phyloP scores from a whole-genome alignment of 2,888 invertebrate species.

The Harpagoxenus sublaevis region DNA sequence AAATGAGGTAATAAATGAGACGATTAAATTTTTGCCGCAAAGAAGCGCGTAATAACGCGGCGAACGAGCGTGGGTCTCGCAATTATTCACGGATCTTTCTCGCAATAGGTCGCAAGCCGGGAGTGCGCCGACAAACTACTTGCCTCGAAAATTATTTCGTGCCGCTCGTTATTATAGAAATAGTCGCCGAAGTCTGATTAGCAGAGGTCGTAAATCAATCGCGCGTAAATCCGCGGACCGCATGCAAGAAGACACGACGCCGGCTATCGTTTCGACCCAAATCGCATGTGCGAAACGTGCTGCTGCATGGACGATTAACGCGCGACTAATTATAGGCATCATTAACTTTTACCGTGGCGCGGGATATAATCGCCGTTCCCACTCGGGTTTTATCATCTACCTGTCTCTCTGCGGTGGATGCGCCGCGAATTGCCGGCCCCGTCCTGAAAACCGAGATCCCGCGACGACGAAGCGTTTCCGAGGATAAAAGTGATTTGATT shows the following conservation, averaged over 20 bases:
- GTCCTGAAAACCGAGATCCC: slow-evolving; percentile 49
- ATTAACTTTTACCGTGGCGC: slow-evolving; percentile 72
- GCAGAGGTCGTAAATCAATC: slow-evolving; percentile 62
- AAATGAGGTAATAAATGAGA: slow-evolving; percentile 49
- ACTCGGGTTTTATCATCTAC: slow-evolving; percentile 61
- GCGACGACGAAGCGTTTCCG: slow-evolving; percentile 17
- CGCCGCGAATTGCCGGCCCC: neutral
- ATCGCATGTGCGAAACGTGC: slow-evolving; percentile 7
- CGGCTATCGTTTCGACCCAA: slow-evolving; percentile 49
- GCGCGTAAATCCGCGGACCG: neutral
- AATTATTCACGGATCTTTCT: slow-evolving; percentile 48
- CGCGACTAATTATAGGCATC: slow-evolving; percentile 72
- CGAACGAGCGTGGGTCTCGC: slow-evolving; percentile 25
- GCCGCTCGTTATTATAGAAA: slow-evolving; percentile 66
- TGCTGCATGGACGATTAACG: slow-evolving; percentile 68
- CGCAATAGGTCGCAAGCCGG: slow-evolving; percentile 30
- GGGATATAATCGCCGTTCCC: slow-evolving; percentile 65
- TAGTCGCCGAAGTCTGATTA: slow-evolving; percentile 51
- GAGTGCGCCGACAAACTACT: slow-evolving; percentile 30
- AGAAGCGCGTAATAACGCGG: slow-evolving; percentile 45
- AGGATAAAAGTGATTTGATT: slow-evolving; percentile 35
- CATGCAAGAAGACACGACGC: slow-evolving; percentile 14
- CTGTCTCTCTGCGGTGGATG: slow-evolving; percentile 59
- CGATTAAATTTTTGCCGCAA: slow-evolving; percentile 34
- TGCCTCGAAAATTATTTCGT: slow-evolving; percentile 47